phyloP scores from a whole-genome alignment of 2,113 vertebrate species.

The Grantiella picta region DNA sequence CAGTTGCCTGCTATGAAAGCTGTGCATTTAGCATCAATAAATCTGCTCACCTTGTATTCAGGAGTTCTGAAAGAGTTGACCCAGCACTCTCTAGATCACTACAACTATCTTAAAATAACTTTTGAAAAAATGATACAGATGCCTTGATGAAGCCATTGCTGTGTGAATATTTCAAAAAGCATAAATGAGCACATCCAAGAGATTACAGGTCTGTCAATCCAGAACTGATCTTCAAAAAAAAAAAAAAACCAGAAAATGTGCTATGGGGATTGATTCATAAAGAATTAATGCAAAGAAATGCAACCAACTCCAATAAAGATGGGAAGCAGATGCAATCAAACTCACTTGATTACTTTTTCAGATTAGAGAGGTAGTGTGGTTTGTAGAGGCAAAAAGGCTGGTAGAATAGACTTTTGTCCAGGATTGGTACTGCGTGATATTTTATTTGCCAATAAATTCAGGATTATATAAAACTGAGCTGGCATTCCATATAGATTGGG shows the following conservation, averaged over 20 bases:
- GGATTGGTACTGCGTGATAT: background rate
- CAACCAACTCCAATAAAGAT: background rate
- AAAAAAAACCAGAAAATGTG: background rate
- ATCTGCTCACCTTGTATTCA: background rate
- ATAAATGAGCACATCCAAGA: background rate
- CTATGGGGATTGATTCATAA: background rate
- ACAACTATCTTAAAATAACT: background rate
- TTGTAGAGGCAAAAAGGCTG: background rate
- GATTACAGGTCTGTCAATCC: background rate
- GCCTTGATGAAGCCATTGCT: background rate
- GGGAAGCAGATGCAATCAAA: background rate
- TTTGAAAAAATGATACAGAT: background rate
- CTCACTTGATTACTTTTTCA: background rate
- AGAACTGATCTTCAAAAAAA: background rate
- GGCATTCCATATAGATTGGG: background rate
- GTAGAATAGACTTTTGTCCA: background rate
- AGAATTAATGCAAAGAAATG: slow-evolving; percentile 3
- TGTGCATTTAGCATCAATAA: background rate
- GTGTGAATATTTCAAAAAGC: background rate
- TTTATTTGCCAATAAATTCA: slow-evolving; percentile 8
- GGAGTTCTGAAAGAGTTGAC: background rate
- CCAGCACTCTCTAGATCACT: background rate
- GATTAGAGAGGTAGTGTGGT: background rate
- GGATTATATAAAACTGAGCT: background rate
- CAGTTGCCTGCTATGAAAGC: background rate